Conservation (phyloP, 2,797 vertebrate genomes). For the Pyrrhura leucotis region DNA sequence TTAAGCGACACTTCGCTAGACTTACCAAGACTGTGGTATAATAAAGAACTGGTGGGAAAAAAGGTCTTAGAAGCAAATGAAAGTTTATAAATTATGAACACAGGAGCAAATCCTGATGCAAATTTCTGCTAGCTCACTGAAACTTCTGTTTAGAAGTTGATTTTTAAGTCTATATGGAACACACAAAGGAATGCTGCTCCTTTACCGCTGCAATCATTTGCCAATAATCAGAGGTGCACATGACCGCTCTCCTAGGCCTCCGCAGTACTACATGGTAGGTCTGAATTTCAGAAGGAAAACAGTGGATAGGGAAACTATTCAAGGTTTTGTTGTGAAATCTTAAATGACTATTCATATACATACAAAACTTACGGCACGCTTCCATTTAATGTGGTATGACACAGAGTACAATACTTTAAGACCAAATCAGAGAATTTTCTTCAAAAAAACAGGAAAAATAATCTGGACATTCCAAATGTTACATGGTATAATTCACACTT, state of each 20-base stretch:
- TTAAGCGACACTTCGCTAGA: not conserved
- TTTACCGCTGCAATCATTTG: not conserved
- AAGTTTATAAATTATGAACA: not conserved
- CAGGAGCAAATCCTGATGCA: not conserved
- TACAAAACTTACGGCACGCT: not conserved
- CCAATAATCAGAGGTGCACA: not conserved
- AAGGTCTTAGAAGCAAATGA: not conserved
- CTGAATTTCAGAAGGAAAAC: not conserved
- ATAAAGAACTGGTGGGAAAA: not conserved
- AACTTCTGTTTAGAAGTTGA: not conserved
- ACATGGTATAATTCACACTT: not conserved
- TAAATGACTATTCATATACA: not conserved
- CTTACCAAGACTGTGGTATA: not conserved
- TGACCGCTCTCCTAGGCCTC: not conserved
- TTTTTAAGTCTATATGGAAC: not conserved
- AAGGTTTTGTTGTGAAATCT: not conserved
- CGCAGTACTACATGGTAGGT: not conserved
- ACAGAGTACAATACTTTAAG: not conserved
- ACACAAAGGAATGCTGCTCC: not conserved
- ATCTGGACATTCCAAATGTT: not conserved
- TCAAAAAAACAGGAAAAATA: not conserved
- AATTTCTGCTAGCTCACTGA: not conserved
- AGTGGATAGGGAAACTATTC: not conserved
- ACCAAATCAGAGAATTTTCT: not conserved
- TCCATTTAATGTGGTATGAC: not conserved